A percentile compares a stretch with the other conserved stretches of the same genome.
Conservation (phyloP, 2,113 vertebrate genomes). For the Nematolebias whitei region DNA sequence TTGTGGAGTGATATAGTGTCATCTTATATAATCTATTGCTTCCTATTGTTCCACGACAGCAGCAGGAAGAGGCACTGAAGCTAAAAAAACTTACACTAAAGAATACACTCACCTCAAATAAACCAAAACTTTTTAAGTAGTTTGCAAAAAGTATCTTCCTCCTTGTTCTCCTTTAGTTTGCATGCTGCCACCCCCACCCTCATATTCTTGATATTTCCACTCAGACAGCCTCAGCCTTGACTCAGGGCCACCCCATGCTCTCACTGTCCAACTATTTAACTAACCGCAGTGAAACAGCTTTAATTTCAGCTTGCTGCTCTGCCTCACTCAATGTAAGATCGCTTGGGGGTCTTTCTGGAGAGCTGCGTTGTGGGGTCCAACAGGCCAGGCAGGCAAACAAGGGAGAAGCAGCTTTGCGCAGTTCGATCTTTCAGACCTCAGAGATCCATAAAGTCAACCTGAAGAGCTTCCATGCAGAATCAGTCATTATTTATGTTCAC, state of each 20-base stretch:
- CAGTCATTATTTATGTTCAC: conserved; percentile 57
- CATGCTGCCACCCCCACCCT: conserved; percentile 50
- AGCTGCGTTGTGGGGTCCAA: conserved; percentile 65
- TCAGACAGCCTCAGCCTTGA: conserved; percentile 78
- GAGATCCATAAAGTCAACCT: conserved; percentile 67
- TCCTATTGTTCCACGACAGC: conserved; percentile 17
- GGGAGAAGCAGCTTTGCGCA: conserved; percentile 67
- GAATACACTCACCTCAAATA: conserved; percentile 22
- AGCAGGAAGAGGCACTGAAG: conserved; percentile 36
- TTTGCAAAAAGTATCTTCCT: conserved; percentile 51
- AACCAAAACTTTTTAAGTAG: conserved; percentile 64
- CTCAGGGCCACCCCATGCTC: conserved; percentile 73
- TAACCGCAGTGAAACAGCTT: conserved; percentile 78
- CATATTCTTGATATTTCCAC: conserved; percentile 60
- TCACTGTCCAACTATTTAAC: conserved; percentile 80
- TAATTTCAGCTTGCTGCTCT: conserved; percentile 74
- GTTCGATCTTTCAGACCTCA: conserved; percentile 52
- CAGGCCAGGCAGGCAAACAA: conserved; percentile 63
- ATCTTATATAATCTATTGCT: conserved; percentile 67
- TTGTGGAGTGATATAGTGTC: conserved; percentile 43
- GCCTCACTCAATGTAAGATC: conserved; percentile 57
- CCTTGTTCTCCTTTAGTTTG: conserved; percentile 58
- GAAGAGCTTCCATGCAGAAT: conserved; percentile 52
- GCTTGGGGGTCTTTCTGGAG: conserved; percentile 77
- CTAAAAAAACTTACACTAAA: conserved; percentile 22